Evolutionary conservation across 2,113 vertebrate genomes (phyloP), one percentile per base, ranked within the genome.

Genomic region (Ursus arctos): DNA sequence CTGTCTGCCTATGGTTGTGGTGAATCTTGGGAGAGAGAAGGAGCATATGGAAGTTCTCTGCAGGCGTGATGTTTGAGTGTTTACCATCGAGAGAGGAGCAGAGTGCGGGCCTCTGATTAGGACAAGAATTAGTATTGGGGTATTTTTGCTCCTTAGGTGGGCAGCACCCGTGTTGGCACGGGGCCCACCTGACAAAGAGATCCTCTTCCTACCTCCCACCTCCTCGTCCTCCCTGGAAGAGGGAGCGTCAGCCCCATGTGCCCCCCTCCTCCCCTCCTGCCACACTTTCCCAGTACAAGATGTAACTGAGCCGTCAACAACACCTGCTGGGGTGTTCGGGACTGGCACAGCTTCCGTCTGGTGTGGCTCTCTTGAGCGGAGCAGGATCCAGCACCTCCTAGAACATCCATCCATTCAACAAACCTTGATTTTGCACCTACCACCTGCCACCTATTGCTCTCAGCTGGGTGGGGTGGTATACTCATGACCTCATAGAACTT

Each of bases 131-230:
- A n/a, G 24, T 83, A 31, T 9, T 16, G 26, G 49, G 36, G 14
- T 87, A n/a, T 85, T 85, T 98, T 81, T 59, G 6, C 57, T 65
- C 40, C 65, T 26, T 51, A 21, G 47, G 51, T 85, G 72, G 94
- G 74, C 26, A 43, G 51, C 53, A 11, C 16, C 81, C 31, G 0
- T 11, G 36, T 63, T 91, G 76, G 76, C 94, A 36, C 31, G 0
- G 0, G 55, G 24, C 31, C 63, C 13, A 4, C 61, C 31, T 65
- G 77, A 51, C 49, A 22, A 53, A 40, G 28, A 40, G 76, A 82
- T 47, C 81, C 16, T 55, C 69, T 81, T 83, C 63, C 71, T n/a
- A 0, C 84, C 26, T 63, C 19, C 43, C 11, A 10, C 53, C 77
- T 74, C 63, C 31, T 65, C 2, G 0, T 53, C 72, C 59, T 92